A percentile compares a stretch with the other conserved stretches of the same genome.
Evolutionary conservation across 2,113 vertebrate species (phyloP).

Genomic region (Nymphicus hollandicus): DNA sequence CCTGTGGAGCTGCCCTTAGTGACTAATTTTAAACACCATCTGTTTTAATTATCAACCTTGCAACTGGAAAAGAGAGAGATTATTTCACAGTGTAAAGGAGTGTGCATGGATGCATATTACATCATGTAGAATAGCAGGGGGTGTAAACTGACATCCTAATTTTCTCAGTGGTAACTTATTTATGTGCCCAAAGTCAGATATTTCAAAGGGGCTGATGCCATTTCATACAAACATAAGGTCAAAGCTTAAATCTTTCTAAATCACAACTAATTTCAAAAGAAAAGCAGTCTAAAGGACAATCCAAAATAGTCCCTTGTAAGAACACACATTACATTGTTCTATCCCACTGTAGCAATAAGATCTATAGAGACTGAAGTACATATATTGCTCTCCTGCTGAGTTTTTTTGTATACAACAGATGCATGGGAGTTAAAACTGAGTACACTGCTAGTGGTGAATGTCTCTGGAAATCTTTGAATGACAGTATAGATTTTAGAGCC

Average conservation of each 20-base stretch:
- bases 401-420: background rate
- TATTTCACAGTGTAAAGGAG: background rate
- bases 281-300: background rate
- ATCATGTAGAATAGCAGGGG: background rate
- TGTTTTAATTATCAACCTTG: background rate
- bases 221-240: background rate
- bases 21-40: background rate
- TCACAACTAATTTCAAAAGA: background rate
- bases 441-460: background rate
- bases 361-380: background rate
- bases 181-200: background rate
- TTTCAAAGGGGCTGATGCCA: background rate
- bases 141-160: background rate
- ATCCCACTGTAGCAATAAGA: background rate
- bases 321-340: background rate
- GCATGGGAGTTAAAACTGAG: background rate
- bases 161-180: background rate
- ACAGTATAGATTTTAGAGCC: background rate
- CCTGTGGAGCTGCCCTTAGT: background rate
- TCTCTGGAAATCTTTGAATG: background rate
- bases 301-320: background rate
- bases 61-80: background rate
- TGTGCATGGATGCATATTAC: background rate
- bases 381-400: background rate
- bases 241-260: background rate